Conservation (phyloP, 2,113 vertebrate species). For the Naja naja region DNA sequence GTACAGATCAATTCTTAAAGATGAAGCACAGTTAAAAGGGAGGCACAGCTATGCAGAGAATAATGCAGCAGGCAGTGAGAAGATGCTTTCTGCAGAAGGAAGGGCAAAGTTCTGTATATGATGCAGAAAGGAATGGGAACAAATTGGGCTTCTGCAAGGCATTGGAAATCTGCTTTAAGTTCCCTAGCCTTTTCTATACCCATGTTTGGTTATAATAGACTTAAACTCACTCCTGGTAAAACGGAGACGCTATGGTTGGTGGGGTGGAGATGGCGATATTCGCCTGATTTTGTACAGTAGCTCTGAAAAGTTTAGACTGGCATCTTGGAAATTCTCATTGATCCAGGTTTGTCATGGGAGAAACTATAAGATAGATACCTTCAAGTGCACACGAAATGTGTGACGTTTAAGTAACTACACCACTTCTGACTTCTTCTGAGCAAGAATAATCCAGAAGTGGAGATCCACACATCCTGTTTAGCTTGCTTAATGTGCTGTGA, state of each 20-base stretch:
- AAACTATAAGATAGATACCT: not conserved
- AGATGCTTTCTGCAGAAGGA: not conserved
- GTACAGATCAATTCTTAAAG: conserved; percentile 47
- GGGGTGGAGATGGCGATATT: not conserved
- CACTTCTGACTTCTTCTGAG: not conserved
- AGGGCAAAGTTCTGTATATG: not conserved
- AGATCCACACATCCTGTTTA: not conserved
- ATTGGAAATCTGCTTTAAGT: not conserved
- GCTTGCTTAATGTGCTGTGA: not conserved
- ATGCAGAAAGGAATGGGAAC: not conserved
- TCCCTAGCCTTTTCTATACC: not conserved
- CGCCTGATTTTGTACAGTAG: not conserved
- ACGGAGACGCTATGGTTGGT: not conserved
- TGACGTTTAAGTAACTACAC: not conserved
- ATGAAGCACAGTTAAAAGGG: conserved; percentile 37
- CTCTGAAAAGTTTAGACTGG: not conserved
- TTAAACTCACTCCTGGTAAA: not conserved
- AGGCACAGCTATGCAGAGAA: conserved; percentile 27
- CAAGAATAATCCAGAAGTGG: not conserved
- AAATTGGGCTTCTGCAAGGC: not conserved
- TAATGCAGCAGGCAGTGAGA: not conserved
- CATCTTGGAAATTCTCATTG: not conserved
- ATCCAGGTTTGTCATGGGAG: not conserved
- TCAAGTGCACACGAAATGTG: not conserved
- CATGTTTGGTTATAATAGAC: not conserved